These are phyloP conservation scores for Clarias laeviceps DNA, from an alignment of 2,797 vertebrate genomes.

Conservation along the genomic window DNA sequence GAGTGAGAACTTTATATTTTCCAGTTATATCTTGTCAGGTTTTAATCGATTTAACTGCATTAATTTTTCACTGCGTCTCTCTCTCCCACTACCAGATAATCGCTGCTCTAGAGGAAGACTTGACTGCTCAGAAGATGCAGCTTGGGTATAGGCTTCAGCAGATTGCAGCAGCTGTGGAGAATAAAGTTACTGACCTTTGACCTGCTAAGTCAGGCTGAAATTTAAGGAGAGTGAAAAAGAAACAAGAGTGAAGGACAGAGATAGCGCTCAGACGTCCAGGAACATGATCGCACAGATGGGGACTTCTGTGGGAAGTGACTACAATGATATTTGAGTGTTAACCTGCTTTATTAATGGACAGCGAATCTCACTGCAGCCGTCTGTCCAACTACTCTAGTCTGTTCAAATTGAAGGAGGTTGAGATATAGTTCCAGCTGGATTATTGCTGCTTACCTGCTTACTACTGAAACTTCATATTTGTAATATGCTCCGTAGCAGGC, in stretches of 20 bases:
- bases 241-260: slow-evolving; percentile 31
- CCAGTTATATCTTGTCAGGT: too few species aligned
- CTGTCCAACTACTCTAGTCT: slow-evolving; percentile 9
- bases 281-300: not conserved
- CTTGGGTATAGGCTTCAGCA: slow-evolving; percentile 95
- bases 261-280: slow-evolving; percentile 15
- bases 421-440: not conserved
- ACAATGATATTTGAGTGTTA: not conserved
- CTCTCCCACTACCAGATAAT: slow-evolving; percentile 81
- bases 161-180: slow-evolving; percentile 95
- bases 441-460: not conserved
- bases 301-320: not conserved
- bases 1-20: not conserved
- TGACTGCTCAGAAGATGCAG: slow-evolving; percentile 98
- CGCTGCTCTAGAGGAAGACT: slow-evolving; percentile 93
- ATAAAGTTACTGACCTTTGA: slow-evolving; percentile 98
- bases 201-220: slow-evolving; percentile 34
- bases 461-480: not conserved
- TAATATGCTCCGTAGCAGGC: slow-evolving; percentile 16
- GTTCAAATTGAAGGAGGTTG: not conserved
- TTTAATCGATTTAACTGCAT: not conserved
- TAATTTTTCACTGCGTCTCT: not conserved
- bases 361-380: not conserved
- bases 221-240: slow-evolving; percentile 33
- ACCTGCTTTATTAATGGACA: not conserved